Evolutionary conservation across 2,888 invertebrate species (phyloP).

Genomic region (Penaeus monodon): DNA sequence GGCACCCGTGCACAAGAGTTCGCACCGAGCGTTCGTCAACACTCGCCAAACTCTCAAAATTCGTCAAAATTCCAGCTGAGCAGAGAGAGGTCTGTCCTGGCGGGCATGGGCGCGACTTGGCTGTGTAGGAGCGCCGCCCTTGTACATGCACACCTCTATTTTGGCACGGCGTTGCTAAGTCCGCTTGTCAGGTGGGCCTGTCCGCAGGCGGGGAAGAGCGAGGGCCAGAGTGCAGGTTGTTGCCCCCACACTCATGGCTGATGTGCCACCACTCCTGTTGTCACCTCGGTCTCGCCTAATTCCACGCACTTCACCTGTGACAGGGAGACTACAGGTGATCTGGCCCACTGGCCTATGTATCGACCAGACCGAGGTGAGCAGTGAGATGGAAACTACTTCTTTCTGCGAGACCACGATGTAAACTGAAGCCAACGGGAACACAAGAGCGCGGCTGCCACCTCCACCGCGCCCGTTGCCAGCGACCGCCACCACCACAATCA

Average conservation of each 20-base stretch:
- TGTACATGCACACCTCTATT: conserved; percentile 43
- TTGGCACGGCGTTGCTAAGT: conserved; percentile 45
- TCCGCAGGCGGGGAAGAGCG: conserved; percentile 36
- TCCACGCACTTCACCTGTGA: conserved; percentile 31
- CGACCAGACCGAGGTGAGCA: conserved; percentile 27
- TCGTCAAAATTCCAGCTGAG: conserved; percentile 57
- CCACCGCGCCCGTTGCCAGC: conserved; percentile 31
- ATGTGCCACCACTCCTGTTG: conserved; percentile 11
- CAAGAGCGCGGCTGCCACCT: neutral
- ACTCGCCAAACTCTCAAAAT: conserved; percentile 35
- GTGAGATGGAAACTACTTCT: conserved; percentile 20
- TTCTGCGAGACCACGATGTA: conserved; percentile 26
- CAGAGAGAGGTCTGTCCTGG: conserved; percentile 42
- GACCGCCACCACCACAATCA: conserved; percentile 4
- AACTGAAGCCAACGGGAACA: conserved; percentile 21
- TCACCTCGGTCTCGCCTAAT: conserved; percentile 21
- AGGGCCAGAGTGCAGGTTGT: conserved; percentile 43
- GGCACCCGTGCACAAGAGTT: conserved; percentile 13
- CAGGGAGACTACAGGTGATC: conserved; percentile 37
- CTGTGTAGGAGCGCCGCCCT: conserved; percentile 28
- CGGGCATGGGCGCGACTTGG: conserved; percentile 47
- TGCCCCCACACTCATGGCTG: conserved; percentile 54
- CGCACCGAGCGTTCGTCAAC: conserved; percentile 23
- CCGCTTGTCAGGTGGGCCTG: conserved; percentile 48
- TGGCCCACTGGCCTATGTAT: conserved; percentile 29